A percentile compares a stretch with the other conserved stretches of the same genome.
These are phyloP conservation scores for Conopomorpha cramerella DNA, from an alignment of 1,140 invertebrate species.

Conservation along the genomic window DNA sequence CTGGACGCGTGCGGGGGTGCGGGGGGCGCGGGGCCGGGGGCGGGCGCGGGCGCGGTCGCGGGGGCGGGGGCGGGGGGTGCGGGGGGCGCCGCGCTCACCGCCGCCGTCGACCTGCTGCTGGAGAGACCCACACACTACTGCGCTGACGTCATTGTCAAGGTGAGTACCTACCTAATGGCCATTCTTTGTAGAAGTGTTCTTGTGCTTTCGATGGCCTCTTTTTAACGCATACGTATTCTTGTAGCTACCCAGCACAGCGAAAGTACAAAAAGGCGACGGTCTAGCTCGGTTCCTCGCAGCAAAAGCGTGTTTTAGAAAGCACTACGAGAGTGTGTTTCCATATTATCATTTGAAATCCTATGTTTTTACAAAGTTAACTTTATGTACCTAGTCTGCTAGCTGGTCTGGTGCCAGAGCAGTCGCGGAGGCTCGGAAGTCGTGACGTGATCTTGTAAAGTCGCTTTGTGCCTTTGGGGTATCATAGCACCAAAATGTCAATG, in stretches of 20 bases:
- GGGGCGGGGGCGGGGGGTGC: no score
- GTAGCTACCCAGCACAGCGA: no score
- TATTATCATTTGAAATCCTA: neutral
- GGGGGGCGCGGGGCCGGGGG: no score
- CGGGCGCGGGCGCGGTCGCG: no score
- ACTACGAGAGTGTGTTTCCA: no score
- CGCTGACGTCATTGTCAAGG: constrained; percentile 39
- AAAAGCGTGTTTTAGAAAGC: neutral
- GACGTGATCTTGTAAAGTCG: neutral
- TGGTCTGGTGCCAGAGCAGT: no score
- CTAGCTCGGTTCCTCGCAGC: neutral
- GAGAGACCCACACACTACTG: constrained; percentile 37
- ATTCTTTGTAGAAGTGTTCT: no score
- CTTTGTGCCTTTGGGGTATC: neutral
- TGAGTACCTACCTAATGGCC: constrained; percentile 8
- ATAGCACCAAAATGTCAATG: neutral
- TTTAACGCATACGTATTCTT: no score
- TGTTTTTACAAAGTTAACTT: neutral
- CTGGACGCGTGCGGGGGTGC: no score
- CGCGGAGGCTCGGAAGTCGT: no score
- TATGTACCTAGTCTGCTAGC: neutral
- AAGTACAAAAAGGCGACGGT: neutral
- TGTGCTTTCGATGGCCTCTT: no score
- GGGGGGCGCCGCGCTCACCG: no score
- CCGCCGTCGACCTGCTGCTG: constrained; percentile 36